Percentiles rank a stretch among this genome's conserved stretches.
Conservation (phyloP, 2,888 invertebrate species). For the Tipula vernalis region DNA sequence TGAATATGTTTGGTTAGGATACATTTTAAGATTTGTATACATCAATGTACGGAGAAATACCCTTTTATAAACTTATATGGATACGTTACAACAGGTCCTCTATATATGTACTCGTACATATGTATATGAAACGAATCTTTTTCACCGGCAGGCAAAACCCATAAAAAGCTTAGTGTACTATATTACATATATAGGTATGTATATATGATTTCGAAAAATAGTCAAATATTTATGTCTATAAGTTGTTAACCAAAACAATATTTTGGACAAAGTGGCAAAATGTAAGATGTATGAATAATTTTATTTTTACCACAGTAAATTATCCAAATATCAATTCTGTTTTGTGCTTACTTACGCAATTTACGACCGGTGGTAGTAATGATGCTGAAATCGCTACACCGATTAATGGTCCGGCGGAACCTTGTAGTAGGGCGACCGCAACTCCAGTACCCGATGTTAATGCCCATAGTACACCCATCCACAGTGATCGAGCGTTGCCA, state of each 20-base stretch:
- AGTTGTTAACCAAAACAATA: not conserved
- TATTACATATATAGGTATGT: too few relatives aligned
- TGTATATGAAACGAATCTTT: not conserved
- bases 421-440: slow-evolving; percentile 71
- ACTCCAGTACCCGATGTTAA: slow-evolving; percentile 67
- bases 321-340: not conserved
- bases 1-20: not conserved
- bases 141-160: not conserved
- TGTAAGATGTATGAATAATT: too few relatives aligned
- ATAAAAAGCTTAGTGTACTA: not conserved
- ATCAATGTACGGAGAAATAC: not conserved
- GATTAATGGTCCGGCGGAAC: slow-evolving; percentile 71
- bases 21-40: not conserved
- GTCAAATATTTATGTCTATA: not conserved
- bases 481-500: slow-evolving; percentile 55
- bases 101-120: not conserved
- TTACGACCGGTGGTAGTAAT: slow-evolving; percentile 71
- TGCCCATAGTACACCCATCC: slow-evolving; percentile 67
- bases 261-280: too few relatives aligned
- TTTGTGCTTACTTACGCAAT: slow-evolving; percentile 50
- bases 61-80: not conserved
- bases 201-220: not conserved
- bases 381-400: slow-evolving; percentile 87
- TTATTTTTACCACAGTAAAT: too few relatives aligned
- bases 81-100: not conserved